phyloP scores from a whole-genome alignment of 2,888 invertebrate species.

The Xanthia togata region DNA sequence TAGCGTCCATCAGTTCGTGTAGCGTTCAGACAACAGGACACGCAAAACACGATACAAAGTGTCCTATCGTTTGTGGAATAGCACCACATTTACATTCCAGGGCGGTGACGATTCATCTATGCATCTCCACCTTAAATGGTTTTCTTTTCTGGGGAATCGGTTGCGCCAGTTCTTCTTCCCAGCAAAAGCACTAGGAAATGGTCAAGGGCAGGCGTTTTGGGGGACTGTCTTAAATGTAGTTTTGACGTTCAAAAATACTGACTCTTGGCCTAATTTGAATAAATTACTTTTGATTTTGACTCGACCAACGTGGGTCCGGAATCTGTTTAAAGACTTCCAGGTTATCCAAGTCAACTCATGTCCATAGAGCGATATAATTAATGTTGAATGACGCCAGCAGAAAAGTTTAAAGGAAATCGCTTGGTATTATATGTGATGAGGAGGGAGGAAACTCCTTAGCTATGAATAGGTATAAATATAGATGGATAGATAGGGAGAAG shows the following conservation, averaged over 20 bases:
- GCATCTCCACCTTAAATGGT: background rate
- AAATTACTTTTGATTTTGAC: background rate
- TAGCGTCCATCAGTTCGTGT: background rate
- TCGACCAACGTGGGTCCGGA: no score
- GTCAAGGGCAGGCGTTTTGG: background rate
- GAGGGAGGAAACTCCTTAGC: no score
- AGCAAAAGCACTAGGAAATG: background rate
- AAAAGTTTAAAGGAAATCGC: background rate
- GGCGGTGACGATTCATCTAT: background rate
- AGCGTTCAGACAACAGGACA: background rate
- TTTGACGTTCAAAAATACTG: background rate
- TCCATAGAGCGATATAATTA: background rate
- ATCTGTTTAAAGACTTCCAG: background rate
- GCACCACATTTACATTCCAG: background rate
- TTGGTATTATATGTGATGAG: no score
- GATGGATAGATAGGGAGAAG: background rate
- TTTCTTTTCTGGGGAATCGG: background rate
- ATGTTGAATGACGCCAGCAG: background rate
- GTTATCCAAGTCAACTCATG: background rate
- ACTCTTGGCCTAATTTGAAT: background rate
- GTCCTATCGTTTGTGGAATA: background rate
- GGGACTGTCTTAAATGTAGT: background rate
- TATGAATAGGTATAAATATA: background rate
- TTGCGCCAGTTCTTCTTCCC: background rate
- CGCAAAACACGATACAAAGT: background rate